Conservation (phyloP, 2,888 invertebrate genomes). For the Microdon myrmicae region DNA sequence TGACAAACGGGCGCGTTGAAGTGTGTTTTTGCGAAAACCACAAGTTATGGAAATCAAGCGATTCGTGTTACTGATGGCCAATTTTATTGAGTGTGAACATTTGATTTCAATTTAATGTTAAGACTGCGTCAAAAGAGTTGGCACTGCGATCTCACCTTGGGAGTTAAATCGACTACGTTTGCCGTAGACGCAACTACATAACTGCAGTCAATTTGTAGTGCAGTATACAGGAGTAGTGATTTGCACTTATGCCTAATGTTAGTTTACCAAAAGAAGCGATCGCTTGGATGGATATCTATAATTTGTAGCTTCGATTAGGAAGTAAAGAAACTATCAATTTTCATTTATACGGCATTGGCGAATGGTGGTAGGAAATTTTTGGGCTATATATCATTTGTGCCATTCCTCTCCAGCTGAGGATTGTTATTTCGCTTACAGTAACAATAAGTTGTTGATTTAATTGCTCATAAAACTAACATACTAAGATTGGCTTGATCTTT, state of each 20-base stretch:
- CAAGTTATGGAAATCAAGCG: constrained; percentile 47
- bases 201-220: not conserved
- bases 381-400: too few relatives aligned
- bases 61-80: constrained; percentile 43
- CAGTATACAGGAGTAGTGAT: constrained; percentile 25
- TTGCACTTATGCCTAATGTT: constrained; percentile 43
- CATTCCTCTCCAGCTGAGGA: too few relatives aligned
- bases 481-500: too few relatives aligned
- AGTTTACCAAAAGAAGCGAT: constrained; percentile 44
- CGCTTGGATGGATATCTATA: constrained; percentile 43
- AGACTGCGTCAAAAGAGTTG: constrained; percentile 42
- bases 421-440: too few relatives aligned
- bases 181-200: constrained; percentile 18
- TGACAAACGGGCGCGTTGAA: constrained; percentile 10
- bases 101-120: constrained; percentile 48
- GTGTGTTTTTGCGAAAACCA: constrained; percentile 39
- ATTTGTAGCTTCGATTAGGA: constrained; percentile 49
- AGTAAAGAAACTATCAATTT: constrained; percentile 33
- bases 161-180: constrained; percentile 27
- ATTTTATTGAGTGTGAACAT: constrained; percentile 51
- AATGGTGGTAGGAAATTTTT: too few relatives aligned
- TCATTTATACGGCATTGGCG: too few relatives aligned
- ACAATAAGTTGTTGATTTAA: too few relatives aligned
- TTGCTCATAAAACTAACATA: too few relatives aligned
- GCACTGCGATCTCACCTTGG: constrained; percentile 32